Conservation (phyloP, 1,140 invertebrate genomes). For the Dinoponera quadriceps region DNA sequence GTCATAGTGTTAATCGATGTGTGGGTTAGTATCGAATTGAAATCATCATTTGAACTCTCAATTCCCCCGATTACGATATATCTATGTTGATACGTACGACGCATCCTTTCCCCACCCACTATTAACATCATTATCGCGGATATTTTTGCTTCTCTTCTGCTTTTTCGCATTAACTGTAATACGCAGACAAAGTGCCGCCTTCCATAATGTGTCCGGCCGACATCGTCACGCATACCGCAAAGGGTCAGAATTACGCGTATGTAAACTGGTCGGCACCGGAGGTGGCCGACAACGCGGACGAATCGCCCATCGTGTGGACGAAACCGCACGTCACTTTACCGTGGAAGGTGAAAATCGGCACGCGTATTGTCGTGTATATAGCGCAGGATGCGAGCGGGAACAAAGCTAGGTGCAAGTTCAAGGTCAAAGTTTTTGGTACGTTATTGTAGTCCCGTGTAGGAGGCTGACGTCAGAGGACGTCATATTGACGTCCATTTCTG, state of each 20-base stretch:
- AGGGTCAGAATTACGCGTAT: constrained; percentile 86
- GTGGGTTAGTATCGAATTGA: constrained; percentile 80
- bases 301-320: constrained; percentile 70
- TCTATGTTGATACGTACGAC: background rate
- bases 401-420: constrained; percentile 86
- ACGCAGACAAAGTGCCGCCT: constrained; percentile 86
- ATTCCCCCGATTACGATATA: background rate
- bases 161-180: too few relatives aligned
- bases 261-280: constrained; percentile 86
- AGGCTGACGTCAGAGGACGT: too few relatives aligned
- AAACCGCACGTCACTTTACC: constrained; percentile 78
- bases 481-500: too few relatives aligned
- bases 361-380: constrained; percentile 85
- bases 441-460: background rate
- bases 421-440: constrained; percentile 85
- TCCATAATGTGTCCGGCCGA: constrained; percentile 86
- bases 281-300: constrained; percentile 75
- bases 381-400: constrained; percentile 86
- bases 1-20: constrained; percentile 83
- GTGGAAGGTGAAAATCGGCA: constrained; percentile 84
- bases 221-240: constrained; percentile 80
- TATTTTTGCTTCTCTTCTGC: background rate
- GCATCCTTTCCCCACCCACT: background rate
- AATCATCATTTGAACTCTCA: background rate
- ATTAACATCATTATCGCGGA: background rate